A percentile compares a stretch with the other conserved stretches of the same genome.
Conservation (phyloP, 2,888 invertebrate genomes). For the Clitarchus hookeri region DNA sequence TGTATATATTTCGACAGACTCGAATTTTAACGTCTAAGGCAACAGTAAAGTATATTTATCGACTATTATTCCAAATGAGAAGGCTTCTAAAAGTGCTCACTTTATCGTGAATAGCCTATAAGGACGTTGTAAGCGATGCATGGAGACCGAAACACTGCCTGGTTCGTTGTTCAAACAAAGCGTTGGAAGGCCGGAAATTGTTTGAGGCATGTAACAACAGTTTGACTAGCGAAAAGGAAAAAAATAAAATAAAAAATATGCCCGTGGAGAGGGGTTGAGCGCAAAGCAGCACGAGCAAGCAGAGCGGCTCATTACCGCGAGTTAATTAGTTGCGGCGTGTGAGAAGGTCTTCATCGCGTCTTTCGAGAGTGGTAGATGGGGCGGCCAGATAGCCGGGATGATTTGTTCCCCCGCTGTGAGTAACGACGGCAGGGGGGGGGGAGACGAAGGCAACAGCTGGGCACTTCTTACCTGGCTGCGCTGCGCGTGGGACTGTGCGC, state of each 20-base stretch:
- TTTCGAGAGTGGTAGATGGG: slow-evolving; percentile 10
- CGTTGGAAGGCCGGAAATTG: slow-evolving; percentile 1
- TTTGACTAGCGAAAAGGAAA: background rate
- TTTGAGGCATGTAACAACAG: background rate
- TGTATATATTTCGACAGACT: too few relatives aligned
- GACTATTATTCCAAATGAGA: too few relatives aligned
- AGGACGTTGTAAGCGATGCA: background rate
- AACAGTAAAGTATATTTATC: too few relatives aligned
- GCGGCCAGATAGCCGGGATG: background rate
- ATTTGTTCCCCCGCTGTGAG: background rate
- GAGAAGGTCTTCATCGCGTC: slow-evolving; percentile 9
- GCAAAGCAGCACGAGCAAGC: slow-evolving; percentile 1
- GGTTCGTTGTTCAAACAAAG: background rate
- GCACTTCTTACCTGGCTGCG: background rate
- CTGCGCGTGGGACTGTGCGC: too few relatives aligned
- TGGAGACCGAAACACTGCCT: background rate
- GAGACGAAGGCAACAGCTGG: background rate
- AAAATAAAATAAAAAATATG: background rate
- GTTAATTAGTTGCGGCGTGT: slow-evolving; percentile 14
- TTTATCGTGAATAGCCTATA: too few relatives aligned
- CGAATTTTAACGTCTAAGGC: too few relatives aligned
- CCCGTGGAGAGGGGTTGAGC: background rate
- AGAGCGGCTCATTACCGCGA: slow-evolving; percentile 14
- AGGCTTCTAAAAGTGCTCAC: too few relatives aligned
- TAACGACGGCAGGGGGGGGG: background rate